These are phyloP conservation scores for Cheilosia variabilis DNA, from an alignment of 2,888 invertebrate species.

Conservation along the genomic window DNA sequence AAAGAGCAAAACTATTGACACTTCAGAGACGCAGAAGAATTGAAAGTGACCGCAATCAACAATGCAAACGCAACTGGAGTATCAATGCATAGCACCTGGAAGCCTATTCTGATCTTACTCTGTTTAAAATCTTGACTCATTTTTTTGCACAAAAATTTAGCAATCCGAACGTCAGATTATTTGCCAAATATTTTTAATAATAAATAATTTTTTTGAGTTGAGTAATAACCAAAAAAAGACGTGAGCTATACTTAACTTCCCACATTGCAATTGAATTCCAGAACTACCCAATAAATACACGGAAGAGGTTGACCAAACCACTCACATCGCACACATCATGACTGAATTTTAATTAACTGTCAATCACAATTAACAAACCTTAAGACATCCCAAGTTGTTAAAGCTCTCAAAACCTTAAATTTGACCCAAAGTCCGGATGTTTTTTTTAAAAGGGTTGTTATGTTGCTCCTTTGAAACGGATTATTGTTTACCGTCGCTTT, in stretches of 20 bases:
- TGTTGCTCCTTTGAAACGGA: neutral
- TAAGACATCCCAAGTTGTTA: no score
- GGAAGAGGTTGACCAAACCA: no score
- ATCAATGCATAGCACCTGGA: neutral
- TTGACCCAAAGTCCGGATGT: neutral
- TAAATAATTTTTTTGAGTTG: no score
- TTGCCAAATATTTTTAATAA: neutral
- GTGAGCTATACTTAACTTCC: no score
- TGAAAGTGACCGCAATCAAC: constrained; percentile 4
- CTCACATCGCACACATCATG: no score
- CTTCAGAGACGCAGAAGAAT: neutral
- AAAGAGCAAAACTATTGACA: neutral
- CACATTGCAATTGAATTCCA: no score
- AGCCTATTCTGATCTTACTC: neutral
- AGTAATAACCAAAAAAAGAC: no score
- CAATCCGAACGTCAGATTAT: neutral
- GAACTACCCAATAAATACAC: no score
- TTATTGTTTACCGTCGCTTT: neutral
- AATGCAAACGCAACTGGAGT: neutral
- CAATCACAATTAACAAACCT: no score
- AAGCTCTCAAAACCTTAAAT: constrained; percentile 1
- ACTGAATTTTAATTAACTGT: no score
- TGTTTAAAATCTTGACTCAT: no score
- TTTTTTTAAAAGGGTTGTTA: neutral
- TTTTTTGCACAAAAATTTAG: neutral